Base-by-base conservation (phyloP, 2,797 vertebrate genomes). In the Halcyon chelicuti region DNA sequence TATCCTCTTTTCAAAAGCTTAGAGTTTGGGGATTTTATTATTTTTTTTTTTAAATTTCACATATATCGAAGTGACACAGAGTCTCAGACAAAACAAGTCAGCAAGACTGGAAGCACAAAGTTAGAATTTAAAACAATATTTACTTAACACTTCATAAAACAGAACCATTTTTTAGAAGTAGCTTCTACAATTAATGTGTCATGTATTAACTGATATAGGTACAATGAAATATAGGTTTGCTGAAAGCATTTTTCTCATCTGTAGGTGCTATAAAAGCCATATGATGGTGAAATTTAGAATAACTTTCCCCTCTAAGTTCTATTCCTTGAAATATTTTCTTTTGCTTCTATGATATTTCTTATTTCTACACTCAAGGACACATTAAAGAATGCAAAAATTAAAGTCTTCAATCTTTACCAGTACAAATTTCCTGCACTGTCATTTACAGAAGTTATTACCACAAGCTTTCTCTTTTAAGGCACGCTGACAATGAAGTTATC, bases 321-420 rank as follows among this genome's bases (percentile, higher is more conserved):
- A 37, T 86, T 75, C 33, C 55, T 80, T 65, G 46, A 49, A 70
- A 79, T 17, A 55, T 79, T 91, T 93, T 81, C 6, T 33, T 78
- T 82, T 85, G 23, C 60, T 84, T 80, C 5, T 42, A 18, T 39
- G 22, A 63, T 60, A 7, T 80, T 86, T 88, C 49, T 70, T 81
- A 61, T 44, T 90, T 92, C 52, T 67, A 7, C 13, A 35, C 12
- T 81, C n/a, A 39, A 93, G 29, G 20, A 72, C 52, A 78, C 16
- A 84, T 29, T 51, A 84, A 91, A 90, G 72, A 86, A 74, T 60
- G 25, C 16, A 86, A 90, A 94, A 88, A 73, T 93, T 90, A 78
- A 90, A 94, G 46, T 70, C 39, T 94, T 78, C 35, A 75, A 0
- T 78, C 81, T 90, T 94, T 75, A 93, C 73, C 47, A 72, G 51